Base-by-base conservation (phyloP, 2,888 invertebrate genomes). In the Mythimna lalbum region DNA sequence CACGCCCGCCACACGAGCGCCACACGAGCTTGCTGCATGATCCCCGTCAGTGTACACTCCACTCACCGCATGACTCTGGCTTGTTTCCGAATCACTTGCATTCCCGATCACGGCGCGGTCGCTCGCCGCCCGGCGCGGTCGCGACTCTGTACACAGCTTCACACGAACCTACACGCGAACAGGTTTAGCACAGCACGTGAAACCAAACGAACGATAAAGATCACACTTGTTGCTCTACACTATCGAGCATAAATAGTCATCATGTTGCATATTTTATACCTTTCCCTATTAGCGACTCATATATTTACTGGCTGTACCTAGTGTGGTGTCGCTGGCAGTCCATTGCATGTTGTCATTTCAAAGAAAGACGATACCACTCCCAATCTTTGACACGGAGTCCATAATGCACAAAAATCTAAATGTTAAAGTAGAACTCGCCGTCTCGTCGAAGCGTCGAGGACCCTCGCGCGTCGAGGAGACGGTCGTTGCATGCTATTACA, bases 231-330 rank as follows among this genome's bases (percentile, higher is more conserved):
- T 88, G 92, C 92, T 93, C 93, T 90, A 93, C 94, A 93, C 93
- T 89, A 88, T 91, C 90, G 94, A 94, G 92, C 93, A 92, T 92
- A 89, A 78, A 93, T 91, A 92, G 90, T 91, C 93, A 94, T 94
- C 93, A 94, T 92, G 91, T 91, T 93, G 93, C 95, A 95, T 96
- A 95, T 95, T 96, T 95, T 95, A 96, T 96, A 96, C 96, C 96
- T 96, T 96, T 96, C 96, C 96, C 95, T 94, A 90, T 93, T 94
- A 93, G 94, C 93, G 94, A 94, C 92, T 92, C 89, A 91, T 91
- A 91, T 91, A 91, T 90, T 92, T 91, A 91, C 90, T 92, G 92
- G 91, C 92, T 92, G 90, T 90, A 91, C 81, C 81, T 79, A 92
- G 77, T 80, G 92, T 91, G 93, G 91, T 94, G 93, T 95, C 93